Evolutionary conservation across 2,113 vertebrate species (phyloP), one percentile per base, ranked within the genome.

Genomic region (Fulmarus glacialis): DNA sequence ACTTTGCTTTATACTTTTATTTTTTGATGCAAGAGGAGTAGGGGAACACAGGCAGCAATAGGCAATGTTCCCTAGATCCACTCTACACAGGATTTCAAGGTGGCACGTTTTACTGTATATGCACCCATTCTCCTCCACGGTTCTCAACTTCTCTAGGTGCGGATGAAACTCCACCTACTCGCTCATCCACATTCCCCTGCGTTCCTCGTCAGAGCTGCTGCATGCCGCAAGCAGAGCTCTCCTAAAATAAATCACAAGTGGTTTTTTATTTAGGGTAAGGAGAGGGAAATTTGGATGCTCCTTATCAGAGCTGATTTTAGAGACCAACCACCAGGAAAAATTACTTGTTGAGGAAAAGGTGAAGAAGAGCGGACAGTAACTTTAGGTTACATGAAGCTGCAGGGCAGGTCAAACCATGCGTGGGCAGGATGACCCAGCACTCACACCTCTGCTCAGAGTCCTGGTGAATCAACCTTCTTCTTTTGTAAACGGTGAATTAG

Each of bases 71-170:
- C 27, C 58, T 56, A 6, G 3, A 27, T 38, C 13, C 27, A 47
- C 17, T 36, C 38, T 36, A 10, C 45, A 34, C 4, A 40, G 27
- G 23, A 55, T 40, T 12, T 55, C 23, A 43, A 15, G 21, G 21
- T 15, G 26, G 29, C 22, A 47, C 0, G 0, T 70, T 90, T 82
- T 43, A 23, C 6, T 66, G 2, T 6, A 4, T 6, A 36, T 27
- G 18, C 32, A 73, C 32, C 24, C 27, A 22, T 56, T 77, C 20
- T 80, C 8, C 30, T 62, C 20, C 32, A 21, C 0, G 1, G 8
- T 30, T 86, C 71, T 83, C 56, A 63, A 3, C 7, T 72, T 16
- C 29, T 83, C 29, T 12, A 71, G 10, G 5, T 62, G 38, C 0
- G 14, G 59, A 50, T 32, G 29, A 74, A 90, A 82, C 7, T 59